Evolutionary conservation across 2,113 vertebrate genomes (phyloP), one percentile per base, ranked within the genome.

Genomic region (Tachycineta bicolor): DNA sequence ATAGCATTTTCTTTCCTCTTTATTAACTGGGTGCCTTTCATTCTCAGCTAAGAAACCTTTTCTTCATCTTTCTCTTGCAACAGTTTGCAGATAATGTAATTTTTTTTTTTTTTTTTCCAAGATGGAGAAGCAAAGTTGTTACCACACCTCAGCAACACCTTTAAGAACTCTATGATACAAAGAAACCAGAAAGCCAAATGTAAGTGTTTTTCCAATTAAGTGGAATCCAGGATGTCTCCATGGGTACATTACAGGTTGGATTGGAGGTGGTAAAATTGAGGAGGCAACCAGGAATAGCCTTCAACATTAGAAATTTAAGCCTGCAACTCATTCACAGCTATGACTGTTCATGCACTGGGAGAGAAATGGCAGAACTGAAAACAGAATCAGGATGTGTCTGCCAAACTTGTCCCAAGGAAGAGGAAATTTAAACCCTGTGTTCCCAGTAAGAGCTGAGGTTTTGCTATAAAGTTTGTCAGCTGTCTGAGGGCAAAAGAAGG

Each of bases 301-400:
- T 55, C 65, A 64, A 64, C 92, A 95, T 95, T 96, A 95, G 96
- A 97, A 97, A 96, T 96, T 96, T 91, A 96, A 92, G 64, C 56
- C 85, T 89, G 50, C 55, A 91, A 81, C 87, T 93, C 25, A 0
- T 79, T 80, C 92, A 79, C 77, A 95, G 80, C 69, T 89, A 86
- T 93, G 71, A 75, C 47, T 95, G 85, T 95, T 60, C 80, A 89
- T 78, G 79, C 68, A 74, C 29, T 75, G 65, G 78, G 75, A 83
- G 63, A 92, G 56, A 67, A 94, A 94, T 58, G 73, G 53, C 56
- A 92, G 74, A 69, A 80, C 3, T 81, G 77, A 77, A 89, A 95
- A 65, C 52, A 67, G n/a, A 89, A 83, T 69, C 0, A 0, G n/a
- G 49, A 26, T 60, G 64, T 39, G 37, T 83, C 80, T 94, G 87